Base-by-base conservation (phyloP, 2,888 invertebrate species). In the Pseudanteris insignis region DNA sequence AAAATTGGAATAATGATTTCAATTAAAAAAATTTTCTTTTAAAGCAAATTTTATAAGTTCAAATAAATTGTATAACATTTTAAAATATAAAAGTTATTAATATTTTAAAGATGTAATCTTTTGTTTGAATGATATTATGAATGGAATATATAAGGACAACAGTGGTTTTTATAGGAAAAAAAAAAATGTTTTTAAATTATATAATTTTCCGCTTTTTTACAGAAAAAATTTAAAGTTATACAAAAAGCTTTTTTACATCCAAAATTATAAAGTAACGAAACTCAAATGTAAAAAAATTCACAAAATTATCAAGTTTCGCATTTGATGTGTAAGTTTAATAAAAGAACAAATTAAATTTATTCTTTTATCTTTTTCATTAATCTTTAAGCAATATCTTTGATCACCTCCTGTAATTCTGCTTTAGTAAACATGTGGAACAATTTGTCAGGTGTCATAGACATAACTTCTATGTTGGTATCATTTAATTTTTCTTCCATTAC, bases 401-500 rank as follows among this genome's bases (percentile, higher is more conserved):
- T 94, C 80, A 94, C 90, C 84, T 90, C 89, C 72, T 96, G 94
- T 0, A 97, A 88, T 78, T 96, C 93, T 62, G 92, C 92, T 81
- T 94, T 90, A 1, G 88, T 84, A 75, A 90, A 92, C 92, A 96
- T 94, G 70, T 94, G 91, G 83, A 95, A 97, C 71, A 90, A 83
- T 12, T 85, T 86, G 13, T 84, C 84, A 0, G 91, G 90, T 0
- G 94, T 96, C 85, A 97, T 93, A 24, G 93, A 93, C 80, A 95
- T 94, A 66, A 97, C 93, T 83, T 99, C 99, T 44, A 99, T 96
- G 81, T 99, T 99, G 48, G 91, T 94, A 59, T 95, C 92, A 60
- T 92, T 97, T 1, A 99, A 83, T 81, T 98, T 99, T 80, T 99
- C 99, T 79, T 99, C 99, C 99, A 99, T 99, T 0, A 99, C 98